Percentiles rank a stretch among this genome's conserved stretches.
phyloP scores from a whole-genome alignment of 1,140 invertebrate species.

The Episyrphus balteatus region DNA sequence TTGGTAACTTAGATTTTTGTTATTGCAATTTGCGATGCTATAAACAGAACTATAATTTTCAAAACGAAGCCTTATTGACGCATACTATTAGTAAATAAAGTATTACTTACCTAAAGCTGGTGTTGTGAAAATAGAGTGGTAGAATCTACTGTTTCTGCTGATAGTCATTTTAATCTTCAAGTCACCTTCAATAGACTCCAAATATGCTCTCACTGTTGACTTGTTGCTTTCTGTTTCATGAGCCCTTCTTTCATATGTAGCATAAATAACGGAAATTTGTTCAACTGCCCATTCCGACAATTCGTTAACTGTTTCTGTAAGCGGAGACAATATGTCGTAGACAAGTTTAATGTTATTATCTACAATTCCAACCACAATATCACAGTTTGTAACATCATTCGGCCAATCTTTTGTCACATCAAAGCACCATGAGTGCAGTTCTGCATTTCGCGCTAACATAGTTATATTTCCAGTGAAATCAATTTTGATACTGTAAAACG shows the following conservation, averaged over 20 bases:
- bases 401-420: conserved; percentile 27
- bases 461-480: conserved; percentile 20
- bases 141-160: conserved; percentile 20
- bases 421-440: conserved; percentile 23
- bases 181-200: conserved; percentile 20
- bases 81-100: too few relatives aligned
- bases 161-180: conserved; percentile 20
- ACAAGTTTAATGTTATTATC: neutral
- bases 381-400: conserved; percentile 20
- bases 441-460: conserved; percentile 13
- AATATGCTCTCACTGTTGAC: neutral
- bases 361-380: conserved; percentile 18
- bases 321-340: conserved; percentile 10
- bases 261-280: conserved; percentile 12
- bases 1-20: too few relatives aligned
- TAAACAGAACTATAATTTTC: too few relatives aligned
- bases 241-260: conserved; percentile 10
- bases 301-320: conserved; percentile 21
- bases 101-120: conserved; percentile 17
- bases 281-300: conserved; percentile 24
- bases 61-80: too few relatives aligned
- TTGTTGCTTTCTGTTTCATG: conserved; percentile 13
- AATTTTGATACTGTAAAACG: conserved; percentile 8
- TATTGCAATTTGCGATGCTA: too few relatives aligned
- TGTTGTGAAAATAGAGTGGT: conserved; percentile 18